Base-by-base conservation (phyloP, 2,113 vertebrate species). In the Dryoscopus gambensis region DNA sequence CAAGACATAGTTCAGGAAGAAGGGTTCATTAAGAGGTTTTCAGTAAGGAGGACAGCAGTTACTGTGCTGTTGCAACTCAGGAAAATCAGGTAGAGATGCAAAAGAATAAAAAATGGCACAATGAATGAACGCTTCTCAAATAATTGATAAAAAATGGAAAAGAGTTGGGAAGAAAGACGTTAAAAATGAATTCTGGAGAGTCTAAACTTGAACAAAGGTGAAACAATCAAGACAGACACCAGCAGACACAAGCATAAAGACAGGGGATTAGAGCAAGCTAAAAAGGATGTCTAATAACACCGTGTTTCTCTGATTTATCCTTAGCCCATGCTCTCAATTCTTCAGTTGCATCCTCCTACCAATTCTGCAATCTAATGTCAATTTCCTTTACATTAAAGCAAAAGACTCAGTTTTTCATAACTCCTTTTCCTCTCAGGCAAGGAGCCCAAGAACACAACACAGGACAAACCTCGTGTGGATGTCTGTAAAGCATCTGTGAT, bases 401-500 rank as follows among this genome's bases (percentile, higher is more conserved):
- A 68, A 69, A 70, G 62, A 10, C 76, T 56, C 5, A 67, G 30
- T 42, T 81, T 46, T 25, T 12, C 30, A 10, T 2, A 57, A 50
- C 9, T 70, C 42, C 37, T 83, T 83, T 27, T 77, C 52, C 73
- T 56, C 46, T 47, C 20, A 30, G 55, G 79, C 63, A 49, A 69
- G 56, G 42, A 82, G 25, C 19, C 65, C 25, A 31, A 35, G n/a
- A 57, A 57, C 7, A 50, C 28, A 69, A 15, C 25, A 56, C 49
- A 81, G 64, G 55, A 81, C 96, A 95, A 88, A 99, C 99, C 99
- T 99, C 90, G 24, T 89, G 95, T 15, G 98, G 96, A 47, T 86
- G 97, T 49, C 98, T 98, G 81, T 99, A 99, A 18, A 98, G 96
- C 2, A 97, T 69, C 78, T 98, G 98, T 28, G 98, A 97, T 42